Base-by-base conservation (phyloP, 2,113 vertebrate species). In the Ancistrus triradiatus region DNA sequence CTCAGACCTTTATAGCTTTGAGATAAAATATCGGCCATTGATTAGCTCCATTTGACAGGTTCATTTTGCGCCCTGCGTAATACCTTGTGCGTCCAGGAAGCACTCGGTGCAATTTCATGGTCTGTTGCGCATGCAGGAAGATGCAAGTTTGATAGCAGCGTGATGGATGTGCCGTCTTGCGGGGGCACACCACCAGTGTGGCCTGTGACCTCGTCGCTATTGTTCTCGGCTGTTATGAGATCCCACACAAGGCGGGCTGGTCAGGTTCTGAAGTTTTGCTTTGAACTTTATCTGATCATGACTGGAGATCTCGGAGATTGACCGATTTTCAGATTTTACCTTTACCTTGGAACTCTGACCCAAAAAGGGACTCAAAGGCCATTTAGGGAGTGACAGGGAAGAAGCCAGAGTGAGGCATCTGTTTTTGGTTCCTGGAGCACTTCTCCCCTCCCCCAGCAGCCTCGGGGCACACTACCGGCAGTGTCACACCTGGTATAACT, bases 401-500 rank as follows among this genome's bases (percentile, higher is more conserved):
- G 60, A 78, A 63, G 74, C 73, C 66, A 40, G 61, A 66, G 70
- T 66, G 80, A 76, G 69, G 78, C 80, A 81, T 84, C 77, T 81
- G 81, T 59, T 78, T 78, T 84, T 79, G 81, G 80, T 85, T 84
- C 80, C 55, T 43, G 19, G 70, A 68, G 66, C 51, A 51, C 49
- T 17, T 75, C 65, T 76, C 72, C 78, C 75, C 74, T 77, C 63
- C 72, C n/a, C 77, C 68, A 69, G 2, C 47, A 43, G 57, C 22
- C 58, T 18, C 44, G 10, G 55, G 9, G 69, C 76, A 67, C 70
- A 66, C 72, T 33, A 27, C 78, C 72, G 56, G 47, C 78, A 59
- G 68, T 79, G 82, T 82, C 82, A 80, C 85, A 88, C 85, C 84
- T 82, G 81, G 82, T 80, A 74, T 71, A 80, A 79, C 82, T 79